phyloP scores from a whole-genome alignment of 1,140 invertebrate genomes.

The Papilio polytes region DNA sequence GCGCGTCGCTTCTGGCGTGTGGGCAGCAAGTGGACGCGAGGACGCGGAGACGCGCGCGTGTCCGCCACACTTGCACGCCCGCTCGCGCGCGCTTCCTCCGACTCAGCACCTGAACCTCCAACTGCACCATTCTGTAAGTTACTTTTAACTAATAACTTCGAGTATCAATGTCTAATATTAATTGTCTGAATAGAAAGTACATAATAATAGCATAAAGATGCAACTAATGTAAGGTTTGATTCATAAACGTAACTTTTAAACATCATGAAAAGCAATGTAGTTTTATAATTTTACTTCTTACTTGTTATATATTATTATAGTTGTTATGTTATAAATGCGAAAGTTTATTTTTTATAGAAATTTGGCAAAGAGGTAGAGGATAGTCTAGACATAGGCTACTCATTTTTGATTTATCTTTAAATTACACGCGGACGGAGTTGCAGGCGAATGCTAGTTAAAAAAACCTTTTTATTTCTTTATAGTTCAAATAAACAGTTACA shows the following conservation, averaged over 20 bases:
- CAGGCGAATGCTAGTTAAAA: background rate
- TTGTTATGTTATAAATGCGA: no score
- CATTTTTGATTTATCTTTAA: no score
- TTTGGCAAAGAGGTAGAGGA: no score
- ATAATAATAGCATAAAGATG: no score
- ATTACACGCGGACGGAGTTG: no score
- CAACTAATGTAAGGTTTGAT: background rate
- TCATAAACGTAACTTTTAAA: background rate
- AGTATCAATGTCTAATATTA: no score
- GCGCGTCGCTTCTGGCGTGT: constrained; percentile 88
- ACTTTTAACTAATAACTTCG: no score
- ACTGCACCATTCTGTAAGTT: constrained; percentile 51
- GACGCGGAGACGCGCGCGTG: constrained; percentile 50
- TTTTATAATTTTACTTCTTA: background rate
- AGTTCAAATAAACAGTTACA: background rate
- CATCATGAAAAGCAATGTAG: background rate
- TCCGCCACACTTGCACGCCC: constrained; percentile 57
- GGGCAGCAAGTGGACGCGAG: constrained; percentile 85
- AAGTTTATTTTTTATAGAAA: no score
- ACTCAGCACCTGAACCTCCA: constrained; percentile 58
- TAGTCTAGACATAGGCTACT: no score
- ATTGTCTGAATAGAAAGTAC: no score
- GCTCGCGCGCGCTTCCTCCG: constrained; percentile 61
- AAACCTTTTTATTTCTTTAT: background rate
- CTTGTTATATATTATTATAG: no score